Base-by-base conservation (phyloP, 2,888 invertebrate species). In the Orchesellides sinensis region DNA sequence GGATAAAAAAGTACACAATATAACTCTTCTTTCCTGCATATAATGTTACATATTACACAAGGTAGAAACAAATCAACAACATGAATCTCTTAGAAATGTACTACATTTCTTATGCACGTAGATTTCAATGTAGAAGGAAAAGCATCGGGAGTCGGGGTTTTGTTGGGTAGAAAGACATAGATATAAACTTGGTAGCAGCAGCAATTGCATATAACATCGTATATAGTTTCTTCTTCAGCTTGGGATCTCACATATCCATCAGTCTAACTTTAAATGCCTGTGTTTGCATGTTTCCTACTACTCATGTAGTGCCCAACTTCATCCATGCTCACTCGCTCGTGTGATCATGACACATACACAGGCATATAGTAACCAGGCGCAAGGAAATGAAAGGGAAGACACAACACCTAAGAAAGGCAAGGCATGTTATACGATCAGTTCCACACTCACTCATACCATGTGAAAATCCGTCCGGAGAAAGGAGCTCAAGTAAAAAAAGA, bases 321-420 rank as follows among this genome's bases (percentile, higher is more conserved):
- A 17, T 52, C 52, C 52, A 52, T 52, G 52, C 19, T 52, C 52
- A n/a, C 12, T 6, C 12, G 40, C 6, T 40, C 40, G 40, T 12
- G 8, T 17, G 19, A 21, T 52, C 52, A 52, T 21, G 52, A 52
- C 23, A 52, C 23, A 40, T 52, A 52, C 10, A 21, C 29, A n/a
- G 32, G 63, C 52, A 69, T 59, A n/a, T n/a, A n/a, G n/a, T 23
- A 45, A 63, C 59, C 72, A 79, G 83, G 83, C 83, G 74, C 78
- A 75, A 56, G 61, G 63, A 56, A 56, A 74, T 40, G 56, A 19
- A 49, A 17, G 32, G 40, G 29, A 70, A 54, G 73, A 59, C 32
- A 59, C 25, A 23, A 29, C 21, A 32, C 6, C 10, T 52, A 3
- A 2, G 21, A 49, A 27, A 25, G 17, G 27, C 27, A 56, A 12